Conservation (phyloP, 53 echinoderm and acorn worm species). For the Patiria pectinifera region DNA sequence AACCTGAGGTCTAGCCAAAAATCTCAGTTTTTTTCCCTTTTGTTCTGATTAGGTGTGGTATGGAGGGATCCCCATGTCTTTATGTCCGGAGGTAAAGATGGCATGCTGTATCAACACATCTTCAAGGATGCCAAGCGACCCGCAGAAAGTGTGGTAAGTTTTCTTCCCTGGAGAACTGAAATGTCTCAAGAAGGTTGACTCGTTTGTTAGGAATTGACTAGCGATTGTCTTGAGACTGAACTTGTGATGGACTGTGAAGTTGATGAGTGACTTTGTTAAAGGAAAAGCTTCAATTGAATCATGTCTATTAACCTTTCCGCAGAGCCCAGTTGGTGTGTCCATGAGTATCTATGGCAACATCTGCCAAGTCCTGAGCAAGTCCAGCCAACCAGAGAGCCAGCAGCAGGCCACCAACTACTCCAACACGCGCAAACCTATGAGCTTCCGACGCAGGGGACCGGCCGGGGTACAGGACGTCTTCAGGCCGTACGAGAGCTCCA, state of each 20-base stretch:
- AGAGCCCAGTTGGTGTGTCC: slow-evolving; percentile 95
- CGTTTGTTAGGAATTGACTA: no score
- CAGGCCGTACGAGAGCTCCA: slow-evolving; percentile 75
- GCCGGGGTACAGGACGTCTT: slow-evolving; percentile 68
- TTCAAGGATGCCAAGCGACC: slow-evolving; percentile 98
- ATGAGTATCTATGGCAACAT: slow-evolving; percentile 93
- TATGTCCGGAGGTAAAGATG: slow-evolving; percentile 91
- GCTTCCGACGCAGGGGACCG: slow-evolving; percentile 64
- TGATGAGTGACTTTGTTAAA: no score
- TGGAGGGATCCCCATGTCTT: slow-evolving; percentile 96
- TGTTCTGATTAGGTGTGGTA: slow-evolving; percentile 70
- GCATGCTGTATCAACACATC: slow-evolving; percentile 86
- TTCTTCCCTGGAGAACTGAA: neutral
- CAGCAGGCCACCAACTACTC: slow-evolving; percentile 58
- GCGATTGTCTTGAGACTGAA: no score
- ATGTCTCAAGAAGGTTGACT: neutral
- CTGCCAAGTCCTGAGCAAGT: slow-evolving; percentile 73
- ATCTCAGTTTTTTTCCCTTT: neutral
- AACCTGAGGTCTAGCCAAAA: neutral
- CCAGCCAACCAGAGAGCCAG: slow-evolving; percentile 27
- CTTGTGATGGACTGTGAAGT: no score
- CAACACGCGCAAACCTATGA: slow-evolving; percentile 74
- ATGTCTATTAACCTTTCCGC: neutral
- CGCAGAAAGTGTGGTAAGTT: slow-evolving; percentile 85
- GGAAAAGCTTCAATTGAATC: neutral